Evolutionary conservation across 2,888 invertebrate species (phyloP), one percentile per base, ranked within the genome.

Genomic region (Drosophila rellima): DNA sequence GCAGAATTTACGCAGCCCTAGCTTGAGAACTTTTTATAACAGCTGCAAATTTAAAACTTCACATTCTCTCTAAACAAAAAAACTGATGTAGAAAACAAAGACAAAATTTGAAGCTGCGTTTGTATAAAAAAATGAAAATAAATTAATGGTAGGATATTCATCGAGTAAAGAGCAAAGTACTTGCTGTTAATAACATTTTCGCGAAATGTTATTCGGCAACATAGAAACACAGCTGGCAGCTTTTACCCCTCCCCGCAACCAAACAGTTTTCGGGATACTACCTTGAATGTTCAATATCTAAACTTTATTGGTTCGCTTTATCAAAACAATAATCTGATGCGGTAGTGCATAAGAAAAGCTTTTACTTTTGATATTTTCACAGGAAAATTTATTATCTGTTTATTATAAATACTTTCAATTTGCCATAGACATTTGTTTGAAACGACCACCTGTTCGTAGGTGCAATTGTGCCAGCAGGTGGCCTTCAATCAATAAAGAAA

Each of bases 361-460:
- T n/a, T 35, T n/a, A 3, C 35, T 35, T 35, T 35, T 2, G 15
- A 37, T n/a, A 29, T n/a, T 33, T 33, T 13, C 33, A 13, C 33
- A 33, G n/a, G 3, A 13, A 7, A 37, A 15, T 37, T 15, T 37
- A 37, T 2, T 2, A 7, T 37, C 37, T 6, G 37, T 15, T 37
- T 13, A 1, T 8, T 3, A 10, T 17, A 7, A 26, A 26, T 26
- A 26, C 7, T 26, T 26, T 0, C 23, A 7, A 7, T 26, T 26
- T 26, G 26, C 6, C 1, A 17, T 39, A 17, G 1, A 17, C 10
- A 17, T 17, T 39, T 39, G 4, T 1, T 2, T 17, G 8, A n/a
- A 7, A 15, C 44, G 26, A 29, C 51, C 62, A 69, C 52, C 62
- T 62, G 47, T 31, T 18, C 10, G 1, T 15, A 20, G 10, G 47